Conservation (phyloP, 2,888 invertebrate species). For the Trachelus iudaicus region DNA sequence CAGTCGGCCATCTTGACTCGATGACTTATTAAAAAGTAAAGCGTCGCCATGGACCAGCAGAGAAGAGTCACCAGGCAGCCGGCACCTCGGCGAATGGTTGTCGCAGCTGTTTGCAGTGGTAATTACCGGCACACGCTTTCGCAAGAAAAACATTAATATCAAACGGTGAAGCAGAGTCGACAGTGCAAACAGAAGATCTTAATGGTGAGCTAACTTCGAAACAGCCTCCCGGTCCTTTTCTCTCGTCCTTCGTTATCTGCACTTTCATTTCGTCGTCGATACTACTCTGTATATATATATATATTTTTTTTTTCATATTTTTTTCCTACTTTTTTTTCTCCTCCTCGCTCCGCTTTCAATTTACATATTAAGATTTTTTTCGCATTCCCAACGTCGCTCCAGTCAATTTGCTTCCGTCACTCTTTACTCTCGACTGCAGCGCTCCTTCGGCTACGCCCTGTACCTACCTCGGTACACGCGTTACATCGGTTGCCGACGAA, state of each 20-base stretch:
- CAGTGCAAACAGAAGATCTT: constrained; percentile 57
- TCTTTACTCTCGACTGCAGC: constrained; percentile 4
- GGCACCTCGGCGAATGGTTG: neutral
- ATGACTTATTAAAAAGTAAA: neutral
- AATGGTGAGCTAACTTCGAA: constrained; percentile 56
- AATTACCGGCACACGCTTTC: constrained; percentile 51
- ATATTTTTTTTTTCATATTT: too few relatives aligned
- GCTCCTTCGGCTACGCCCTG: constrained; percentile 1
- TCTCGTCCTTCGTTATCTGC: constrained; percentile 7
- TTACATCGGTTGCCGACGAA: constrained; percentile 3
- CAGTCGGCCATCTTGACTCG: neutral
- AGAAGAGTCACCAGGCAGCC: neutral
- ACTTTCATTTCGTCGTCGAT: constrained; percentile 9
- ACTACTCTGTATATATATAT: neutral
- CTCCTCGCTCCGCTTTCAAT: constrained; percentile 17
- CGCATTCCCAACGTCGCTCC: constrained; percentile 19
- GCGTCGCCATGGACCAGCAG: neutral
- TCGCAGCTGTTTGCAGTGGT: constrained; percentile 48
- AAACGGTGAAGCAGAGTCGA: constrained; percentile 40
- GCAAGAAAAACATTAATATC: constrained; percentile 64
- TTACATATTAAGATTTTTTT: constrained; percentile 1
- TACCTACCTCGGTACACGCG: too few relatives aligned
- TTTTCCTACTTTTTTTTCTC: neutral
- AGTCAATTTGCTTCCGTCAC: neutral
- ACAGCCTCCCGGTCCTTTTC: constrained; percentile 15